phyloP scores from a whole-genome alignment of 2,797 vertebrate species.

The Vespertilio murinus region DNA sequence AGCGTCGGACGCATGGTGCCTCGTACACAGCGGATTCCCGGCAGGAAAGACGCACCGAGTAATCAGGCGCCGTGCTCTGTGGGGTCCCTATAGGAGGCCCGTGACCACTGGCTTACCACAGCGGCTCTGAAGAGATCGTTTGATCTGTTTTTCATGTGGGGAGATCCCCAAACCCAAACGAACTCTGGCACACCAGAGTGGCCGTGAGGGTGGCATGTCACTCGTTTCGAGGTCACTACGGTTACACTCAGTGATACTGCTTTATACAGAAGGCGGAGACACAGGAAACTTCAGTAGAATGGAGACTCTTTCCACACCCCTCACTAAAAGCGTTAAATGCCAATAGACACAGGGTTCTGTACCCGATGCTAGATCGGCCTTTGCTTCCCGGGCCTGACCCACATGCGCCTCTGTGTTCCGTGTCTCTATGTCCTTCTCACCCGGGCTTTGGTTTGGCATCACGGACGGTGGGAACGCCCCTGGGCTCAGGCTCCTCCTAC shows the following conservation, averaged over 20 bases:
- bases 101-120: not conserved
- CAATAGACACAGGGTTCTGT: not conserved
- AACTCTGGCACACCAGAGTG: not conserved
- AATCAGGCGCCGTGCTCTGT: not conserved
- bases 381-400: not conserved
- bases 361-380: not conserved
- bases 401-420: rapidly evolving
- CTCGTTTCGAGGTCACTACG: not conserved
- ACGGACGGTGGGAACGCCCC: not conserved
- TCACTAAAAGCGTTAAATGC: not conserved
- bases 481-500: too few species aligned
- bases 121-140: not conserved
- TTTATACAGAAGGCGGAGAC: not conserved
- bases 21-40: rapidly evolving
- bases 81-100: not conserved
- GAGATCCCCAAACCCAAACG: not conserved
- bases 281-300: not conserved
- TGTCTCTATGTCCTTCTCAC: not conserved
- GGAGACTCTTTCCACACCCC: not conserved
- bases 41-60: rapidly evolving
- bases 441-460: not conserved
- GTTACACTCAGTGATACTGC: not conserved
- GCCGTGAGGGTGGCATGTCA: not conserved
- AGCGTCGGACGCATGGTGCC: not conserved
- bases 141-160: not conserved